phyloP scores from a whole-genome alignment of 2,888 invertebrate genomes.

The Coleophora flavipennella region DNA sequence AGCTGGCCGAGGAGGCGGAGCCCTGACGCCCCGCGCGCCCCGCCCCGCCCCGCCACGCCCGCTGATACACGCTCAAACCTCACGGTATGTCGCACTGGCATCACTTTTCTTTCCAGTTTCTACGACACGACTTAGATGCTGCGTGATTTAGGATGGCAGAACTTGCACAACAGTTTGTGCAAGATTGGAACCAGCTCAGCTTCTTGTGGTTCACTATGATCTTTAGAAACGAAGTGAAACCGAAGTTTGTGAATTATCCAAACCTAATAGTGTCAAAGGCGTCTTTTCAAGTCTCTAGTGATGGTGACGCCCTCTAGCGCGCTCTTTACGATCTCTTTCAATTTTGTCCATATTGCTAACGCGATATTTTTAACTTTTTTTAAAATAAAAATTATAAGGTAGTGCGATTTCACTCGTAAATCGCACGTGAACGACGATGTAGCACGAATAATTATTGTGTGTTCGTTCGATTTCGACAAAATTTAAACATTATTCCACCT shows the following conservation, averaged over 20 bases:
- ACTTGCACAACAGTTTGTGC: background rate
- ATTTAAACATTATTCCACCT: slow-evolving; percentile 17
- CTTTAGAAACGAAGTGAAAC: too few species aligned
- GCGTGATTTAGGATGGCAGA: background rate
- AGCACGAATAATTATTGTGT: too few species aligned
- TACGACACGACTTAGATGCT: background rate
- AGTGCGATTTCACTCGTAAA: too few species aligned
- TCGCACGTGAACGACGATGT: too few species aligned
- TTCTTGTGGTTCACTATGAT: too few species aligned
- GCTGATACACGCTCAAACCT: too few species aligned
- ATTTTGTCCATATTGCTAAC: background rate
- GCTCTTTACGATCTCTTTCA: slow-evolving; percentile 2
- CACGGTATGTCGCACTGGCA: too few species aligned
- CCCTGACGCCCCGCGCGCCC: slow-evolving; percentile 41
- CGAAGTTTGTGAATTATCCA: too few species aligned
- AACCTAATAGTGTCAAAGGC: too few species aligned
- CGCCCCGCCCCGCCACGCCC: background rate
- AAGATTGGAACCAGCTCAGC: too few species aligned
- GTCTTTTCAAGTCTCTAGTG: background rate
- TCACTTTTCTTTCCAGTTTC: too few species aligned
- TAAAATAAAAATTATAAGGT: background rate
- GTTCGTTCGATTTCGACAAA: background rate
- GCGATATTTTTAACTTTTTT: background rate
- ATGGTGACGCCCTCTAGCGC: background rate
- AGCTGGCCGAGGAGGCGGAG: slow-evolving; percentile 58